Conservation (phyloP, 2,113 vertebrate genomes). For the Oostethus manadensis region DNA sequence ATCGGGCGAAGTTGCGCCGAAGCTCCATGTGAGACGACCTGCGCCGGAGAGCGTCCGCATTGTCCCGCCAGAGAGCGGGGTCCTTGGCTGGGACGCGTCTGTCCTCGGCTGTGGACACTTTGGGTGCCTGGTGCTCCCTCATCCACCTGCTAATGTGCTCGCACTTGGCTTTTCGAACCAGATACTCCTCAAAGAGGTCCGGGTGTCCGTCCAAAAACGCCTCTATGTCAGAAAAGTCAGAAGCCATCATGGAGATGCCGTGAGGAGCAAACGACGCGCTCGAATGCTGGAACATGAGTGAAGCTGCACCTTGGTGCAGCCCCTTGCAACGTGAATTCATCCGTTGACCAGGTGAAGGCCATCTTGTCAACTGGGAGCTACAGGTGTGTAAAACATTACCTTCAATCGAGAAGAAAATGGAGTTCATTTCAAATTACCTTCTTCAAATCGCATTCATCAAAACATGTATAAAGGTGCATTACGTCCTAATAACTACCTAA, state of each 20-base stretch:
- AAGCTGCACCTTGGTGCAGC: constrained; percentile 23
- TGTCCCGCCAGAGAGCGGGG: constrained; percentile 52
- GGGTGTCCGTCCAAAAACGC: constrained; percentile 76
- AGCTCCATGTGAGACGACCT: constrained; percentile 76
- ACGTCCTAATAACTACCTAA: neutral
- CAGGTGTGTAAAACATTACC: constrained; percentile 32
- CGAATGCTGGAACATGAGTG: constrained; percentile 21
- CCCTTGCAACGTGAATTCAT: constrained; percentile 20
- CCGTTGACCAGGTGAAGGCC: constrained; percentile 6
- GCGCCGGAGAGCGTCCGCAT: constrained; percentile 64
- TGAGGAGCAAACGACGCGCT: constrained; percentile 11
- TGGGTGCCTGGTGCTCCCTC: constrained; percentile 62
- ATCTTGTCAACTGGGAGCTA: constrained; percentile 9
- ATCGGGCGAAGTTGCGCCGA: constrained; percentile 72
- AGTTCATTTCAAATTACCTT: too few species aligned
- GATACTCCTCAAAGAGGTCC: constrained; percentile 74
- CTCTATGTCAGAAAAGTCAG: constrained; percentile 74
- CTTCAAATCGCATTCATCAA: too few species aligned
- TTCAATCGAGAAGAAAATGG: constrained; percentile 19
- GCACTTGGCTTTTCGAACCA: constrained; percentile 69
- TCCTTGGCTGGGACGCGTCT: constrained; percentile 52
- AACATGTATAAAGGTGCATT: neutral
- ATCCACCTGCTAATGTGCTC: constrained; percentile 70
- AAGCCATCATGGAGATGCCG: constrained; percentile 61
- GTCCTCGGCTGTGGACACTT: constrained; percentile 53